phyloP scores from a whole-genome alignment of 2,797 vertebrate species.

The Anableps anableps region DNA sequence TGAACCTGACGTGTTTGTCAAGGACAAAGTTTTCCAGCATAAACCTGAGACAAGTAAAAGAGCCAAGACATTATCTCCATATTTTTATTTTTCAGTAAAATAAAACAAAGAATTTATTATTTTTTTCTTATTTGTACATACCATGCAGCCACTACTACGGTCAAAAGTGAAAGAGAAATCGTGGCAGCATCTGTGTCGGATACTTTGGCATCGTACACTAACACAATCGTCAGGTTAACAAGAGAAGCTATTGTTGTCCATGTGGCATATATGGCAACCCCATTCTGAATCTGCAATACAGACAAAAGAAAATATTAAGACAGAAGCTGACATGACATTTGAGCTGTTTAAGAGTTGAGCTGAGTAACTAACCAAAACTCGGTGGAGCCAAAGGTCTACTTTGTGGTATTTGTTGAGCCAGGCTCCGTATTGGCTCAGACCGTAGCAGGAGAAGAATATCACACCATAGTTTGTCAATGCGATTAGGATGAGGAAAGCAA shows the following conservation, averaged over 20 bases:
- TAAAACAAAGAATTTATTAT: background rate
- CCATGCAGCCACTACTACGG: conserved; percentile 63
- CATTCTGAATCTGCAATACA: conserved; percentile 82
- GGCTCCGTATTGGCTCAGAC: conserved; percentile 62
- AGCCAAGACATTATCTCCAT: background rate
- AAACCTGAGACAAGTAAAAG: conserved; percentile 72
- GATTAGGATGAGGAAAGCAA: conserved; percentile 80
- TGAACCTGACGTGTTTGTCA: conserved; percentile 81
- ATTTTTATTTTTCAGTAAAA: background rate
- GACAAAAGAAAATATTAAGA: background rate
- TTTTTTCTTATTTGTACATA: conserved; percentile 37
- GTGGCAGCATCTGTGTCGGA: conserved; percentile 60
- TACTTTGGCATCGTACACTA: conserved; percentile 74
- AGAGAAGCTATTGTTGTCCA: conserved; percentile 87
- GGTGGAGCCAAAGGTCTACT: conserved; percentile 85
- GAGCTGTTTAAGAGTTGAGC: background rate
- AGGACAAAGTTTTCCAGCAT: conserved; percentile 82
- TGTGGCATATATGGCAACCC: conserved; percentile 80
- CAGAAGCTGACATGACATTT: background rate
- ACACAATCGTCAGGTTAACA: conserved; percentile 81
- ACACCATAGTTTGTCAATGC: conserved; percentile 71
- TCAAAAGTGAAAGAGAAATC: conserved; percentile 62
- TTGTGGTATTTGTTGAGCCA: conserved; percentile 82
- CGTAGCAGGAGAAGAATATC: conserved; percentile 77
- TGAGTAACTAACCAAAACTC: conserved; percentile 77